A percentile compares a stretch with the other conserved stretches of the same genome.
Conservation (phyloP, 2,888 invertebrate species). For the Arrhopalites spinosus region DNA sequence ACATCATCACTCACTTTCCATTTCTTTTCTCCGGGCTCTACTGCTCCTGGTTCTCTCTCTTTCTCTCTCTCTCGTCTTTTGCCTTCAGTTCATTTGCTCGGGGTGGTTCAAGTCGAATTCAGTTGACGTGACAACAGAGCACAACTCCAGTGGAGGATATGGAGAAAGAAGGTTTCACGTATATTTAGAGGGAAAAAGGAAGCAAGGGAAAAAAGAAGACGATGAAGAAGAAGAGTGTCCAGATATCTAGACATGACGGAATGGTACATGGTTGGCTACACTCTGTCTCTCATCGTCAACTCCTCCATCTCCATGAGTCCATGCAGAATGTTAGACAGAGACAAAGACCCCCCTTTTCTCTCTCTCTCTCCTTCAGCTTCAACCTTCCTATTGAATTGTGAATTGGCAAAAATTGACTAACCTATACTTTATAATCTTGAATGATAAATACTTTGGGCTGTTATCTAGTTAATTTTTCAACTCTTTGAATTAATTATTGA, state of each 20-base stretch:
- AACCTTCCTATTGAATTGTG: too few relatives aligned
- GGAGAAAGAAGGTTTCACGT: background rate
- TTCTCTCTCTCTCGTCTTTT: conserved; percentile 16
- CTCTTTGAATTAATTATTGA: too few relatives aligned
- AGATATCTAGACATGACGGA: conserved; percentile 17
- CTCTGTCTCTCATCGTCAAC: conserved; percentile 1
- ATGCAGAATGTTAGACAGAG: background rate
- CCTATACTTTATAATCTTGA: too few relatives aligned
- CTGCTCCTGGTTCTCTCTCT: conserved; percentile 12
- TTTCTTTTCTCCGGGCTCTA: background rate
- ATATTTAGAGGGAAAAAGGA: background rate
- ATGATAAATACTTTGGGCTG: too few relatives aligned
- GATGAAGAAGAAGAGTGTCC: conserved; percentile 13
- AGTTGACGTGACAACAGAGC: conserved; percentile 23
- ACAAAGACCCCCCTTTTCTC: too few relatives aligned
- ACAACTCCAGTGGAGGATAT: background rate
- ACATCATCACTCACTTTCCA: conserved; percentile 12
- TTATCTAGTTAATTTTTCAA: too few relatives aligned
- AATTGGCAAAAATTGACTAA: too few relatives aligned
- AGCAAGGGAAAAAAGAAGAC: background rate
- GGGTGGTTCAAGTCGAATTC: conserved; percentile 14
- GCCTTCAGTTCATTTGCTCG: conserved; percentile 1
- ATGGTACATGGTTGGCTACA: conserved; percentile 17
- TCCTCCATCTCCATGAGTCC: background rate
- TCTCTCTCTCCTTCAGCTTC: too few relatives aligned